Conservation (phyloP, 2,113 vertebrate genomes). For the Pyrgilauda ruficollis region DNA sequence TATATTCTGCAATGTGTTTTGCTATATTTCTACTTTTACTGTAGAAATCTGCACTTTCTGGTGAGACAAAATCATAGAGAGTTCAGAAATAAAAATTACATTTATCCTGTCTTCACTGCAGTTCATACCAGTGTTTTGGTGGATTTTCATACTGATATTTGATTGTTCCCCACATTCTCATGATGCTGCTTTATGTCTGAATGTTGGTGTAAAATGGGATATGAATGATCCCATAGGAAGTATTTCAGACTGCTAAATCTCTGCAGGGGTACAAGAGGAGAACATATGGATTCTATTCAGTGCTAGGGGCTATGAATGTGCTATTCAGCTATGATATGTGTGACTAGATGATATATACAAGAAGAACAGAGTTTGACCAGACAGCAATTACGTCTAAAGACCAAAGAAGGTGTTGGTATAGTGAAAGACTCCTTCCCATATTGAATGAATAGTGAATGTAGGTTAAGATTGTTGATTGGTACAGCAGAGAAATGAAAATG, state of each 20-base stretch:
- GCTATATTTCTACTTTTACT: neutral
- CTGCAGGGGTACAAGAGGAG: neutral
- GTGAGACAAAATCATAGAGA: neutral
- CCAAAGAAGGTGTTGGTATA: neutral
- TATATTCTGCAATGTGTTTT: neutral
- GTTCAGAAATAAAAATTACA: neutral
- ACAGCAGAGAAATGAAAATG: neutral
- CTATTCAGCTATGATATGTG: neutral
- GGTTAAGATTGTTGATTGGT: neutral
- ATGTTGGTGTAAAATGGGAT: neutral
- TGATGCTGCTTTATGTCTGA: neutral
- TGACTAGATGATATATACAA: neutral
- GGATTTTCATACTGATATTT: neutral
- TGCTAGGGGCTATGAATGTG: neutral
- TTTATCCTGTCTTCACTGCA: neutral
- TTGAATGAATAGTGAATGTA: neutral
- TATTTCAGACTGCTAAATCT: neutral
- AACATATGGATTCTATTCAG: constrained; percentile 5
- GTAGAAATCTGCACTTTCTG: neutral
- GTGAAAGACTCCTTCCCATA: neutral
- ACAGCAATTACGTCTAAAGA: neutral
- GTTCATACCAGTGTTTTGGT: neutral
- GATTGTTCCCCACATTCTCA: neutral
- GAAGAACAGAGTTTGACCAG: neutral
- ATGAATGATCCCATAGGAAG: neutral